Evolutionary conservation across 2,113 vertebrate species (phyloP).

Genomic region (Lipophrys pholis): DNA sequence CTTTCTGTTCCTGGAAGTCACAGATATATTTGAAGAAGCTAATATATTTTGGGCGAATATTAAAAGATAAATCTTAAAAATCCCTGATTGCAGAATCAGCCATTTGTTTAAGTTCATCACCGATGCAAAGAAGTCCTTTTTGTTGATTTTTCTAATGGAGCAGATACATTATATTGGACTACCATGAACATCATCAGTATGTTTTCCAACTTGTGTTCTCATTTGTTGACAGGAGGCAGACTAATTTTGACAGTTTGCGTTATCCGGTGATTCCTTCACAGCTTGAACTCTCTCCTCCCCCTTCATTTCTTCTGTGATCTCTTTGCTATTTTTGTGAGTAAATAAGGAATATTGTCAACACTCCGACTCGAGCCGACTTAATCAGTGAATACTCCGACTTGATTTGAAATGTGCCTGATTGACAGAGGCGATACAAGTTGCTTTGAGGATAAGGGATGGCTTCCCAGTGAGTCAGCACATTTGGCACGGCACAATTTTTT

Average conservation of each 20-base stretch:
- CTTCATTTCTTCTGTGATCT: conserved; percentile 35
- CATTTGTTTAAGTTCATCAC: conserved; percentile 30
- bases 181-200: conserved; percentile 14
- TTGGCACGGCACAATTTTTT: background rate
- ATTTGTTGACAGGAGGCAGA: conserved; percentile 38
- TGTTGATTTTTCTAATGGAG: conserved; percentile 4
- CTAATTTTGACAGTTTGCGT: conserved; percentile 43
- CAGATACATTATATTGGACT: conserved; percentile 14
- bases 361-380: conserved; percentile 29
- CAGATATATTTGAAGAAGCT: too few relatives aligned
- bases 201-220: conserved; percentile 25
- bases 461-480: too few relatives aligned
- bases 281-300: conserved; percentile 32
- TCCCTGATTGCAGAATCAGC: background rate
- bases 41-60: too few relatives aligned
- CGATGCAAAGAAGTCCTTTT: background rate
- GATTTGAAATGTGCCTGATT: conserved; percentile 4
- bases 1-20: too few relatives aligned
- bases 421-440: too few relatives aligned
- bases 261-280: conserved; percentile 43
- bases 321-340: conserved; percentile 48
- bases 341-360: conserved; percentile 57
- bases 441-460: too few relatives aligned
- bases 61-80: conserved; percentile 1
- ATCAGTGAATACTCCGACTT: conserved; percentile 10